Conservation (phyloP, 2,888 invertebrate species). For the Ophion slaviceki region DNA sequence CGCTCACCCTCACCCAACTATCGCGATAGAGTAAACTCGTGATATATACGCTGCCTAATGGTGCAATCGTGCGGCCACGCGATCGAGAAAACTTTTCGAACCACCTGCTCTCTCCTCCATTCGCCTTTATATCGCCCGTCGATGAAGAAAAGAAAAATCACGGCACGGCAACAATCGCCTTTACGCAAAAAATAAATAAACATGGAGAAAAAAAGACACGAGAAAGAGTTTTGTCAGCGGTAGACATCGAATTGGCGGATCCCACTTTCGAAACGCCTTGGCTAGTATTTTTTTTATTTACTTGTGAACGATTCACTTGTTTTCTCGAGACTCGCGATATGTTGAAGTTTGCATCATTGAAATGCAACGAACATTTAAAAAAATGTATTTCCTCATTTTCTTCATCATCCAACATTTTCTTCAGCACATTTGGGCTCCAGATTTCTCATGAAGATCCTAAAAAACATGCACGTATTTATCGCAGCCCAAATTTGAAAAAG, state of each 20-base stretch:
- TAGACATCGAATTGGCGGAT: slow-evolving; percentile 12
- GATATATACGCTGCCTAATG: slow-evolving; percentile 49
- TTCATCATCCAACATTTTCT: too few species aligned
- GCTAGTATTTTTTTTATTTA: background rate
- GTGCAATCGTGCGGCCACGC: slow-evolving; percentile 54
- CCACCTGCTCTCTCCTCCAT: slow-evolving; percentile 32
- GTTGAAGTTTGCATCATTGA: too few species aligned
- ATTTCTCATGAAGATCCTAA: too few species aligned
- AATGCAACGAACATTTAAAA: too few species aligned
- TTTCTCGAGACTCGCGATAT: too few species aligned
- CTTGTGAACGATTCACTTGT: background rate
- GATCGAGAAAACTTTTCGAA: slow-evolving; percentile 51
- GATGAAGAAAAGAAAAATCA: slow-evolving; percentile 16
- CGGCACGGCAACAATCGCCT: background rate
- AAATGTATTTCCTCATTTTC: too few species aligned
- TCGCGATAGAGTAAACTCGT: slow-evolving; percentile 21
- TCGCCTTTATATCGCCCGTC: slow-evolving; percentile 29
- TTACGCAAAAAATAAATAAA: slow-evolving; percentile 9
- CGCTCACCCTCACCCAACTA: slow-evolving; percentile 1
- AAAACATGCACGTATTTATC: too few species aligned
- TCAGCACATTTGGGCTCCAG: too few species aligned
- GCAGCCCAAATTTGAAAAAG: too few species aligned
- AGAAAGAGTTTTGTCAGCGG: background rate
- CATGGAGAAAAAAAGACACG: background rate
- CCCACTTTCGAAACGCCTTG: background rate